Conservation (phyloP, 2,888 invertebrate genomes). For the Leptogaster cylindrica region DNA sequence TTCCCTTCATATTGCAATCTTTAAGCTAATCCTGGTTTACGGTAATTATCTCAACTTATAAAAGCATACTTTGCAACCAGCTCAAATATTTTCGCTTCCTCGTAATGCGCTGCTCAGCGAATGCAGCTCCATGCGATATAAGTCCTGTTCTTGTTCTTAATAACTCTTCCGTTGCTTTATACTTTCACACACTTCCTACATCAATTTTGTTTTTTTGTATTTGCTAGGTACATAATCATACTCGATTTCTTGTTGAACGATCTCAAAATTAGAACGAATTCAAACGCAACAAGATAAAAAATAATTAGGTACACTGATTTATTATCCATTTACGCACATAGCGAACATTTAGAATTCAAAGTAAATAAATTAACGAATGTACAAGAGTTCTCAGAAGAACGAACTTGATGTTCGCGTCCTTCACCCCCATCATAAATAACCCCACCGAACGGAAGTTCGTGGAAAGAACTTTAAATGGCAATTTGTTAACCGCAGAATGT, state of each 20-base stretch:
- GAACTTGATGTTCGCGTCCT: slow-evolving; percentile 15
- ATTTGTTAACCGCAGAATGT: slow-evolving; percentile 43
- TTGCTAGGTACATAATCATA: no score
- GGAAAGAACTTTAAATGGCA: slow-evolving; percentile 42
- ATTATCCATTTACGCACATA: slow-evolving; percentile 43
- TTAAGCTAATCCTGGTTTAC: slow-evolving; percentile 8
- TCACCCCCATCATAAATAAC: slow-evolving; percentile 31
- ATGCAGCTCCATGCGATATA: no score
- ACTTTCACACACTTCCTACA: no score
- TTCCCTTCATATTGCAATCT: slow-evolving; percentile 5
- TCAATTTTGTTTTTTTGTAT: no score
- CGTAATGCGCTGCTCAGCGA: slow-evolving; percentile 17
- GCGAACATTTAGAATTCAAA: slow-evolving; percentile 34
- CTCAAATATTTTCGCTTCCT: slow-evolving; percentile 1
- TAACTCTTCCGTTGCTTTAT: no score
- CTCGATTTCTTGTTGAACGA: no score
- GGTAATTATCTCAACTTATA: slow-evolving; percentile 5
- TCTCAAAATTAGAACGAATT: no score
- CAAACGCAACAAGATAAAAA: no score
- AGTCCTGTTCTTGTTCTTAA: no score
- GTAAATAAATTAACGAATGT: slow-evolving; percentile 38
- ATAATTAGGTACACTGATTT: no score
- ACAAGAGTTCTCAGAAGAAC: no score
- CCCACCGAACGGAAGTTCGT: slow-evolving; percentile 21
- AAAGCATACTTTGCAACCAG: background rate